Base-by-base conservation (phyloP, 2,113 vertebrate species). In the Misgurnus mizolepis region DNA sequence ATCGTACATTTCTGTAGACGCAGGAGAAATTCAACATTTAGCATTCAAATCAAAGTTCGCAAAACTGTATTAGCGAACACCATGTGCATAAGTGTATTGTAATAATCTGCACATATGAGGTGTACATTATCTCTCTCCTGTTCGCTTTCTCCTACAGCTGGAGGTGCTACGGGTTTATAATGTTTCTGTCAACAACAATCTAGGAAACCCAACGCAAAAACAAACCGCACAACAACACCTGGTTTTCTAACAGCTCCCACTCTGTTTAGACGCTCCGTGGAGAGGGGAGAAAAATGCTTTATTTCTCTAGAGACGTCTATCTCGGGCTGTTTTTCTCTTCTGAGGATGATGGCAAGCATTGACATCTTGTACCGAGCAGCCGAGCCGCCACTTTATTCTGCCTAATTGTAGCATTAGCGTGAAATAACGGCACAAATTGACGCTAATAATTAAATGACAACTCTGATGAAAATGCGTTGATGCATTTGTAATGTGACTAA, bases 141-240 rank as follows among this genome's bases (percentile, higher is more conserved):
- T 39, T 53, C 55, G 65, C 34, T 22, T 47, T 70, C 62, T 65
- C 55, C 76, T 14, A 45, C 67, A 55, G 74, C 75, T 83, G 41
- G 47, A 76, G 79, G 85, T 73, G 72, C 71, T 11, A 67, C 6
- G 12, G 72, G 64, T 74, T 84, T 85, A 79, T 80, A 80, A 85
- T 83, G 82, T 85, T 85, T 82, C 86, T 84, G 86, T 85, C 86
- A 85, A 75, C 77, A 82, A 82, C 76, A 73, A 84, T 85, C 72
- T 80, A 74, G 66, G 64, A 83, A 83, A 85, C 83, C 67, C 83
- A 86, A 81, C 22, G 71, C 81, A 64, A 81, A 72, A 84, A 83
- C 79, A 81, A 85, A 83, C 64, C 83, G 55, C 78, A 83, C 83
- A 83, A 80, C 82, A 76, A 80, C 77, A 80, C 75, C 68, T 62